phyloP scores from a whole-genome alignment of 2,113 vertebrate genomes.

The Nothoprocta perdicaria region DNA sequence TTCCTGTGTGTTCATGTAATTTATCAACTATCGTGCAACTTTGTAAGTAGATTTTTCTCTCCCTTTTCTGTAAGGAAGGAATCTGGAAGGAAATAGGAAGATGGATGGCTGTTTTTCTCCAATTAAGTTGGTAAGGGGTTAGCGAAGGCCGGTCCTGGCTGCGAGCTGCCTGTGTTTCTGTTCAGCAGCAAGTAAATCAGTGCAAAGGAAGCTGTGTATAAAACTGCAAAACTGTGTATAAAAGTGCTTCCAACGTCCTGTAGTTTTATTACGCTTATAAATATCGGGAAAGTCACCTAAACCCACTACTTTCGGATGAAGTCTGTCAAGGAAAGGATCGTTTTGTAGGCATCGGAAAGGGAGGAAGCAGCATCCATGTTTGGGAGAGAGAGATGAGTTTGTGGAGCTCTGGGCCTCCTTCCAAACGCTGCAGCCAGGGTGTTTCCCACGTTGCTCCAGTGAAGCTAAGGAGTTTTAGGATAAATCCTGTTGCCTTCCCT shows the following conservation, averaged over 20 bases:
- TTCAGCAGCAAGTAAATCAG: background rate
- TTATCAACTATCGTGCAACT: background rate
- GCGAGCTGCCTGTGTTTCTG: background rate
- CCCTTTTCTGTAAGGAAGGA: background rate
- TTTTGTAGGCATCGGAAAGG: background rate
- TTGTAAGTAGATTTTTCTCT: background rate
- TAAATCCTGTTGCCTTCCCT: background rate
- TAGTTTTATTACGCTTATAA: background rate
- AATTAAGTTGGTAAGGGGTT: background rate
- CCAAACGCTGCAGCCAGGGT: rapidly evolving
- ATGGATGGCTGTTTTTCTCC: background rate
- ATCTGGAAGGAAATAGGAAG: background rate
- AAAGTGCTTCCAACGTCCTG: background rate
- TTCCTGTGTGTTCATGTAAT: background rate
- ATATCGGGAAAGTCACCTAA: background rate
- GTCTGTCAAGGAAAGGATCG: background rate
- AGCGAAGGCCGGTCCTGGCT: background rate
- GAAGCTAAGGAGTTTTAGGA: background rate
- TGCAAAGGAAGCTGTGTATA: background rate
- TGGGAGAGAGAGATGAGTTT: background rate
- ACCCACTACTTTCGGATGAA: background rate
- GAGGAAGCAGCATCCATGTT: background rate
- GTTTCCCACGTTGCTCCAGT: background rate
- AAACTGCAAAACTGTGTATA: background rate
- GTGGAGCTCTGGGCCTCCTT: background rate